phyloP scores from a whole-genome alignment of 2,888 invertebrate species.

The Scelioninae gen. 2 region DNA sequence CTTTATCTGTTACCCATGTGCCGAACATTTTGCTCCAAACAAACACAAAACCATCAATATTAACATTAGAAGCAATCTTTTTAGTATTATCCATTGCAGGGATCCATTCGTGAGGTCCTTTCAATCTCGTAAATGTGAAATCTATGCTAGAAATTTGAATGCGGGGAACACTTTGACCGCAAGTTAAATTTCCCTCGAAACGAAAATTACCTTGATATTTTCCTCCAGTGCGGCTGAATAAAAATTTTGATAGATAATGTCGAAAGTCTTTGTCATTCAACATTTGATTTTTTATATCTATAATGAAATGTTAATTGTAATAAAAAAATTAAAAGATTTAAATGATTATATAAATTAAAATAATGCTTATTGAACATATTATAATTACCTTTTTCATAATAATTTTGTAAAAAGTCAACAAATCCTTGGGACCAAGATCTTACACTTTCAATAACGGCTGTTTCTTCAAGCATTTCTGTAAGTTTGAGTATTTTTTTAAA shows the following conservation, averaged over 20 bases:
- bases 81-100: constrained; percentile 84
- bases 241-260: constrained; percentile 81
- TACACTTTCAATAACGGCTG: constrained; percentile 40
- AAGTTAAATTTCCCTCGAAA: constrained; percentile 79
- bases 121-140: constrained; percentile 80
- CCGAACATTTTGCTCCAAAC: constrained; percentile 85
- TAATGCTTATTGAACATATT: too few relatives aligned
- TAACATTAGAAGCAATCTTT: constrained; percentile 77
- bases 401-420: constrained; percentile 46
- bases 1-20: constrained; percentile 87
- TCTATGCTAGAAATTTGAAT: constrained; percentile 80
- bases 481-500: constrained; percentile 46
- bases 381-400: constrained; percentile 45
- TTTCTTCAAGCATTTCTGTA: constrained; percentile 32
- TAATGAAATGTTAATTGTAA: constrained; percentile 39
- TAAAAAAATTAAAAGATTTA: background rate
- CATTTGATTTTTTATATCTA: constrained; percentile 76
- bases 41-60: constrained; percentile 81
- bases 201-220: constrained; percentile 83
- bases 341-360: too few relatives aligned
- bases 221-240: constrained; percentile 83
- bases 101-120: constrained; percentile 81
- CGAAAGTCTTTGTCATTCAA: constrained; percentile 79
- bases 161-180: constrained; percentile 79
- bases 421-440: constrained; percentile 46